Base-by-base conservation (phyloP, 2,113 vertebrate genomes). In the Pseudopodoces humilis region DNA sequence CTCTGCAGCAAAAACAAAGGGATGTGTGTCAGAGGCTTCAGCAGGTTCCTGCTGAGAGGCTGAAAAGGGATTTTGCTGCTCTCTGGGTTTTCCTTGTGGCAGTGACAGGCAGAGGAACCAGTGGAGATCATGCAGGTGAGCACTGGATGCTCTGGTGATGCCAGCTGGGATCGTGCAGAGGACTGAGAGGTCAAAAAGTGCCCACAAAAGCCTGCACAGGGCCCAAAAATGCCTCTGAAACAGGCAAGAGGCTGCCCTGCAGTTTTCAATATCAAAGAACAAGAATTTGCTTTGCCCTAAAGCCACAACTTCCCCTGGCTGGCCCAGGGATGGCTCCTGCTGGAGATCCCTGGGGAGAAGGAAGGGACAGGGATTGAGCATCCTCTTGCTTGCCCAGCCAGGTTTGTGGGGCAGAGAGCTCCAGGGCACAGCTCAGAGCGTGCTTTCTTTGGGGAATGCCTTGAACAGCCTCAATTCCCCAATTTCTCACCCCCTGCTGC, bases 401-500 rank as follows among this genome's bases (percentile, higher is more conserved):
- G 6, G 12, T 41, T 52, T 2, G 1, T 11, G 46, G 56, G 10
- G 15, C 25, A 56, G n/a, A 37, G 49, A 16, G 19, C 16, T 44
- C 28, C 31, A 47, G 59, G 41, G 37, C 59, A 30, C 27, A 43
- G 58, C 15, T 56, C 18, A 25, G 80, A 58, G 56, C 4, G 0
- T 1, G 4, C 15, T 37, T 69, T 47, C 16, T 17, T 13, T 58
- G 39, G n/a, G 28, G 27, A 8, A 31, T 49, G 7, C 49, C 30
- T 9, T 12, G 3, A 53, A 10, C 21, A 22, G 41, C 50, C 22
- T 1, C 24, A 72, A 71, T 20, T 10, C 20, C 25, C 20, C 10
- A 0, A 0, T 28, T 80, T 31, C 79, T 55, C 49, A 31, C 2
- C 13, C 5, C 4, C 1, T 10, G 37, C 44, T 44, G n/a, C 49